Base-by-base conservation (phyloP, 2,797 vertebrate genomes). In the Lutjanus campechanus region DNA sequence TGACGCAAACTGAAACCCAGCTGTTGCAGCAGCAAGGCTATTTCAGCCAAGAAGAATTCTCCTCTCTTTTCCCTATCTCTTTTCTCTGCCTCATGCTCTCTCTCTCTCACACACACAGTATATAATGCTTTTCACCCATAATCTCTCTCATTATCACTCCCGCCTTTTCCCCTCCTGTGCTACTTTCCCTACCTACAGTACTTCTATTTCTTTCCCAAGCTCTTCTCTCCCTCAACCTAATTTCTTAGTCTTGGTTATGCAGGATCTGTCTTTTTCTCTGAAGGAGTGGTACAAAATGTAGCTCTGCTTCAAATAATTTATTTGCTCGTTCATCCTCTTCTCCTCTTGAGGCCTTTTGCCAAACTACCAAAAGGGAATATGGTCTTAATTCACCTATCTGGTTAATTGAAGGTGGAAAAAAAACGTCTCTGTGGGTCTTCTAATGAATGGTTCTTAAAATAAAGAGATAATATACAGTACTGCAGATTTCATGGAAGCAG, bases 301-400 rank as follows among this genome's bases (percentile, higher is more conserved):
- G 63, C 77, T 81, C 64, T 16, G 64, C 69, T 79, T 88, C 81
- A 88, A 91, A 89, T 90, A 54, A 89, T 89, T 86, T 77, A 91
- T 86, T 81, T 78, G 53, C 76, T 83, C 61, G 54, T 73, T 83
- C 64, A 62, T 66, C 66, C 63, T 29, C 53, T 36, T 75, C 73
- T 62, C 49, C 73, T 81, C 73, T 16, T 41, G 77, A 69, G 76
- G 54, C 56, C 56, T 81, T 79, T 72, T 41, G 22, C 61, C 54
- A 66, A 77, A 73, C 85, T 82, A 72, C 65, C 69, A 68, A 79
- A 68, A 9, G 72, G 50, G 73, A 82, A 79, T 66, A 69, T 69
- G 11, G 5, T 77, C 58, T 76, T 83, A 86, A 82, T 82, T 83
- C 47, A 76, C 66, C 73, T 82, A 62, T 76, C 68, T 81, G 63